Evolutionary conservation across 1,140 invertebrate species (phyloP).

Genomic region (Cyclargus thomasi): DNA sequence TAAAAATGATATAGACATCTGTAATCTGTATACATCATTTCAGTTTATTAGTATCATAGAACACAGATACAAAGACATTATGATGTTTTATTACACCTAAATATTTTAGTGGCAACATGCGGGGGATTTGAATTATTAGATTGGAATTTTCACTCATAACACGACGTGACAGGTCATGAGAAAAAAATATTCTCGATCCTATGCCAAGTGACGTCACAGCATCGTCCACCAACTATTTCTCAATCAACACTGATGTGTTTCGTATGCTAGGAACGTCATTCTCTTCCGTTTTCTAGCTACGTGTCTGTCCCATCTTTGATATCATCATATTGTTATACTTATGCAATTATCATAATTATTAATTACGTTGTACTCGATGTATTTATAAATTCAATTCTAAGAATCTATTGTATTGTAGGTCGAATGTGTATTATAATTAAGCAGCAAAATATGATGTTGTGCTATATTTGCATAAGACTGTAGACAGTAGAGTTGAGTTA

Average conservation of each 20-base stretch:
- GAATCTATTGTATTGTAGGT: neutral
- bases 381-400: neutral
- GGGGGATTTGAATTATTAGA: conserved; percentile 6
- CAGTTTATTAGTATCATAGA: neutral
- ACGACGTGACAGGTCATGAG: neutral
- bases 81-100: conserved; percentile 1
- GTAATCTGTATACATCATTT: neutral
- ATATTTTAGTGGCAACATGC: neutral
- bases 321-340: neutral
- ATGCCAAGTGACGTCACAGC: conserved; percentile 10
- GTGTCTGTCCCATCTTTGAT: conserved; percentile 5
- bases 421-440: neutral
- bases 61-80: neutral
- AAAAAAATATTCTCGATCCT: conserved; percentile 7
- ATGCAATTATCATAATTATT: neutral
- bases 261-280: conserved; percentile 13
- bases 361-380: neutral
- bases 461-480: neutral
- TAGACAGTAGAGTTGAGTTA: no score
- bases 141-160: conserved; percentile 11
- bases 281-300: conserved; percentile 10
- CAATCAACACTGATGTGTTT: conserved; percentile 12
- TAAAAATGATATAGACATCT: neutral
- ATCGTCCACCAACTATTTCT: conserved; percentile 9
- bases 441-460: neutral